Evolutionary conservation across 2,797 vertebrate species (phyloP).

Genomic region (Stomatorhinus walkeri): DNA sequence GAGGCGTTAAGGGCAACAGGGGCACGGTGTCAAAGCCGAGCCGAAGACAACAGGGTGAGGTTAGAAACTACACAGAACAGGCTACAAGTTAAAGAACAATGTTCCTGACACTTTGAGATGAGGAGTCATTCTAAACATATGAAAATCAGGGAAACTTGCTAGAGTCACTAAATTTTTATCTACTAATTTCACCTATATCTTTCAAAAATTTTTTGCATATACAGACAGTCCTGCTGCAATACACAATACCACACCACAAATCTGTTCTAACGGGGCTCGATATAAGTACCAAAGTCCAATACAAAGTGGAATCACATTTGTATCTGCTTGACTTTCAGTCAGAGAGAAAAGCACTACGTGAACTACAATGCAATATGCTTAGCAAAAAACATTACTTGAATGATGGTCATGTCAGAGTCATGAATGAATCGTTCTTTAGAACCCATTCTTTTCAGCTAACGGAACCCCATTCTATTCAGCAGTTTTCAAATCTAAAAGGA

Average conservation of each 20-base stretch:
- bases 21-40: conserved; percentile 36
- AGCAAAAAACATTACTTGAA: background rate
- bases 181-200: background rate
- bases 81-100: background rate
- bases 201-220: background rate
- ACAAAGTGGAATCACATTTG: background rate
- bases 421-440: background rate
- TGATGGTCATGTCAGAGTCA: background rate
- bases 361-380: background rate
- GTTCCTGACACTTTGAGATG: background rate
- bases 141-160: background rate
- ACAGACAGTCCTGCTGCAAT: background rate
- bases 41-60: conserved; percentile 23
- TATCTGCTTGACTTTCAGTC: background rate
- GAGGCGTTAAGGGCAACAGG: conserved; percentile 52
- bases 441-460: background rate
- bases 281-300: background rate
- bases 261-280: background rate
- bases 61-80: background rate
- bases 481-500: background rate
- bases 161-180: background rate
- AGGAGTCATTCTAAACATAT: background rate
- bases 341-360: background rate
- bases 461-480: background rate
- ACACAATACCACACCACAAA: background rate